Base-by-base conservation (phyloP, 2,888 invertebrate species). In the Bombylius discolor region DNA sequence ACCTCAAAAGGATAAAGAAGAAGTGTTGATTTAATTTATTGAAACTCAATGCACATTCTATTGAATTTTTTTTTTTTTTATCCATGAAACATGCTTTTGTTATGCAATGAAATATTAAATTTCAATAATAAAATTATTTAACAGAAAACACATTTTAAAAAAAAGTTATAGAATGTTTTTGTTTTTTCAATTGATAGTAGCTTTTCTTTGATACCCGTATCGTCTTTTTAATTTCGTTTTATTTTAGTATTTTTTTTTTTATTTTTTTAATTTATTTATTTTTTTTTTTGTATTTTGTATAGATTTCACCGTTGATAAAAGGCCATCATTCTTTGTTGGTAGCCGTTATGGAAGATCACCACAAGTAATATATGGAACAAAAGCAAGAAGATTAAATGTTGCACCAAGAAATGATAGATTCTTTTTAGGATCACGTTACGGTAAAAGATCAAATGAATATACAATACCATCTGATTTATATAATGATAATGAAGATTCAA, bases 311-410 rank as follows among this genome's bases (percentile, higher is more conserved):
- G 58, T 63, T 56, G 54, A 66, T 57, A 71, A 73, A 58, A 66
- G 75, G 42, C 71, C 72, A 48, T 66, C 71, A 31, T 76, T 76
- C 64, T 76, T 73, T 64, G 69, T 75, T 58, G 76, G 76, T 53
- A 76, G 76, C 51, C 71, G 76, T 13, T 76, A 76, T 62, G 76
- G 76, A 13, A 67, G 75, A 47, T 74, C 75, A 3, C 62, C 62
- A 31, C 47, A 57, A 42, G 54, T 61, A 34, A 61, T 67, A 32
- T 68, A 68, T 36, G 64, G 67, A 45, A 66, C 70, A 4, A 72
- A 70, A 56, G 60, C 67, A 9, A 64, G 70, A 33, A 65, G 70
- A 14, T 64, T 73, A 4, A 70, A 69, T 58, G 68, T 75, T 53
- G 70, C 70, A 14, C 73, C 75, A 14, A 67, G 75, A 42, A 73